phyloP scores from a whole-genome alignment of 2,888 invertebrate genomes.

The Erebia palarica region DNA sequence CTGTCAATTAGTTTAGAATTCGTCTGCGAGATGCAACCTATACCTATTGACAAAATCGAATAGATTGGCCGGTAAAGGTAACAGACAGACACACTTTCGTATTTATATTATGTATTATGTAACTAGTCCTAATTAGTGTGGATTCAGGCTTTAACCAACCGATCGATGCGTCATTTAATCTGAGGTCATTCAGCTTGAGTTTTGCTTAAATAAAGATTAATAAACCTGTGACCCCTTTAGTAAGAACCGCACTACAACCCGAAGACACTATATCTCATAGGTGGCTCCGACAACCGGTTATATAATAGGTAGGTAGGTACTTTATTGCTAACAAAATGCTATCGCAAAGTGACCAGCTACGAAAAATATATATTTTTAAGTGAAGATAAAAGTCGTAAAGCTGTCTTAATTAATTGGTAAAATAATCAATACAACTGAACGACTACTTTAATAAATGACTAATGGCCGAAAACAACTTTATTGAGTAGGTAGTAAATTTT shows the following conservation, averaged over 20 bases:
- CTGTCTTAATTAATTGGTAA: constrained; percentile 44
- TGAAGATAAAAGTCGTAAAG: constrained; percentile 43
- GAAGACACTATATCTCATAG: background rate
- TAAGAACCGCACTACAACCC: background rate
- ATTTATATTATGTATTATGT: too few species aligned
- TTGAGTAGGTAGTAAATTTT: constrained; percentile 43
- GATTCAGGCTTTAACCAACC: too few species aligned
- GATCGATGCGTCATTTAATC: too few species aligned
- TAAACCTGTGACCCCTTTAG: background rate
- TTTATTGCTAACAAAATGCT: constrained; percentile 38
- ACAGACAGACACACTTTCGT: too few species aligned
- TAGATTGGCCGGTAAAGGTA: too few species aligned
- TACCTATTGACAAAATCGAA: too few species aligned
- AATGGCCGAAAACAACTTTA: constrained; percentile 43
- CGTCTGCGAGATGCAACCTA: too few species aligned
- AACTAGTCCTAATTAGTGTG: too few species aligned
- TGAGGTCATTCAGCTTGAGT: too few species aligned
- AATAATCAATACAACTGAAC: constrained; percentile 43
- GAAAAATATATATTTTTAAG: constrained; percentile 25
- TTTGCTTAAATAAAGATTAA: background rate
- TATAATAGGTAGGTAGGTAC: background rate
- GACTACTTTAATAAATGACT: constrained; percentile 43
- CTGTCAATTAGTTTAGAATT: too few species aligned
- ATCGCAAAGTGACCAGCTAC: constrained; percentile 25
- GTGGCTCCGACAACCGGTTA: constrained; percentile 24